Evolutionary conservation across 1,140 invertebrate genomes (phyloP), one percentile per base, ranked within the genome.

Genomic region (Frieseomelitta varia): DNA sequence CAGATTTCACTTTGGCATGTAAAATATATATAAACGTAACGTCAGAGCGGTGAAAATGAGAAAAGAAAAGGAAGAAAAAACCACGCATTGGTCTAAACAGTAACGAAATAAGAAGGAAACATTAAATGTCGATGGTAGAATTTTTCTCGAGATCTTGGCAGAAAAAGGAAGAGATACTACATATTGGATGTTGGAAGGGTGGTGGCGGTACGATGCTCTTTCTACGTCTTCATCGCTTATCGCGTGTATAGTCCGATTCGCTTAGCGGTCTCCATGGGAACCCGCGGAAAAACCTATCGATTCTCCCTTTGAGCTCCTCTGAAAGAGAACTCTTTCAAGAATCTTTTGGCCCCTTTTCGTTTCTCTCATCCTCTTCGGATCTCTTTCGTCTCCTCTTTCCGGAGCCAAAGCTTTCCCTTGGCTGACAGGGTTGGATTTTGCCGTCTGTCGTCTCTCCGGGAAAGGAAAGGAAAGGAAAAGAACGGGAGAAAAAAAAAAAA

Each of bases 201-300:
- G 90, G 76, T 85, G 84, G 58, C 58, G 58, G 86, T 75, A 85
- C 86, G 91, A 92, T 92, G 91, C 91, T 92, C 91, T 89, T 92
- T 91, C 90, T 74, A 88, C 88, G 90, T 86, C 87, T 86, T 89
- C 86, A 84, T 88, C 87, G 91, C 88, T 92, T 92, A 91, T 91
- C 90, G 91, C 75, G 91, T 84, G 87, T 90, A 90, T 86, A 91
- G 88, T 92, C 91, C 90, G 88, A 93, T 94, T 93, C 92, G 90
- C 90, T 90, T 94, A 93, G 93, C 92, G 93, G 94, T 94, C 90
- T 93, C 94, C 94, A 95, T 94, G 94, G 94, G 91, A 93, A 95
- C 94, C 91, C 92, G 91, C 92, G 92, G 93, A 94, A 95, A 95
- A 95, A 94, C 92, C 93, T 94, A 95, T 94, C 93, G 94, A 95